Evolutionary conservation across 1,140 invertebrate genomes (phyloP).

Genomic region (Berghia stephanieae): DNA sequence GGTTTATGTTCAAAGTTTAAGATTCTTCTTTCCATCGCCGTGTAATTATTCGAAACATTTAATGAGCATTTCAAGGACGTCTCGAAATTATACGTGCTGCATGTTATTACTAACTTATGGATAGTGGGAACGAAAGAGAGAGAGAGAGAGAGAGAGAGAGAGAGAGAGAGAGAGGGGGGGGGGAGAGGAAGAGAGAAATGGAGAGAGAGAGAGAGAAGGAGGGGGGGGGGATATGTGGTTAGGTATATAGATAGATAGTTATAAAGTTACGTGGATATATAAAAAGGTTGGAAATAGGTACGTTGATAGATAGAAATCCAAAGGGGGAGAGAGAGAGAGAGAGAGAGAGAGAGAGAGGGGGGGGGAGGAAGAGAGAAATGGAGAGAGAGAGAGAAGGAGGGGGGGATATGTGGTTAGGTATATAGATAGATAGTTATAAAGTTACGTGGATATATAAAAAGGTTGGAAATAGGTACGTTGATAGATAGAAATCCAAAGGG

Average conservation of each 20-base stretch:
- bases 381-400: background rate
- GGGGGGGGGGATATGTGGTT: background rate
- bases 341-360: slow-evolving; percentile 10
- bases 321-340: background rate
- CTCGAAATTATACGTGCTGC: too few species aligned
- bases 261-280: background rate
- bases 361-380: background rate
- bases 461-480: background rate
- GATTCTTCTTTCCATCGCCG: too few species aligned
- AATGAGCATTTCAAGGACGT: too few species aligned
- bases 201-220: background rate
- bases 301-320: background rate
- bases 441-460: background rate
- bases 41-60: too few species aligned
- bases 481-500: background rate
- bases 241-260: background rate
- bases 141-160: slow-evolving; percentile 4
- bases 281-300: background rate
- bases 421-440: background rate
- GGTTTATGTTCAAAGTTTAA: too few species aligned
- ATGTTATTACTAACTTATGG: too few species aligned
- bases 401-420: background rate
- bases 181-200: background rate
- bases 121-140: background rate
- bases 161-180: slow-evolving; percentile 4